These are phyloP conservation scores for Therioaphis trifolii DNA, from an alignment of 2,888 invertebrate species.

Conservation along the genomic window DNA sequence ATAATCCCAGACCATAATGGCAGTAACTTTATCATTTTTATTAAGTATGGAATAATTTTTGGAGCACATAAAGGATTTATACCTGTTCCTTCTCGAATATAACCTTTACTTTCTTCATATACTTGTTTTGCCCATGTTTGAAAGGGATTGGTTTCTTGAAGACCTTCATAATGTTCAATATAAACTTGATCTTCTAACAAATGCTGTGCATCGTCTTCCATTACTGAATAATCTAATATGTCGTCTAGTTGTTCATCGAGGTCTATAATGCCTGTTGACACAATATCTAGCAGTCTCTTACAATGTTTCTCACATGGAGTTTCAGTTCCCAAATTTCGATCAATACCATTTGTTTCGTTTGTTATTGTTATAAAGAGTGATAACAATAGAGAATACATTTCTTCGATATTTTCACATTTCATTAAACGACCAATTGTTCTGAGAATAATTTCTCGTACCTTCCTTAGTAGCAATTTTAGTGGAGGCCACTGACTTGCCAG, in stretches of 20 bases:
- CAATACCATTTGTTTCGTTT: conserved; percentile 5
- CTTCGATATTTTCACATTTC: background rate
- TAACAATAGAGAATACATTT: background rate
- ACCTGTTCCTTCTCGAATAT: background rate
- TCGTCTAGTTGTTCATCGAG: background rate
- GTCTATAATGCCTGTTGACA: background rate
- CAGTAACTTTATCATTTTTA: background rate
- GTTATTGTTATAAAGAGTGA: background rate
- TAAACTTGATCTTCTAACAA: no score
- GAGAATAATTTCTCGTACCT: no score
- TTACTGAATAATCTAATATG: background rate
- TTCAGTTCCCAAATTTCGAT: background rate
- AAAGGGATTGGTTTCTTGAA: background rate
- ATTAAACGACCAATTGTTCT: no score
- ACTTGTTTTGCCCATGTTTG: background rate
- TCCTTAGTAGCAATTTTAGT: background rate
- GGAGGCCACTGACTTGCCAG: background rate
- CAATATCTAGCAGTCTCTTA: background rate
- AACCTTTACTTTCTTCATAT: background rate
- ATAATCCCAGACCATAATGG: conserved; percentile 8
- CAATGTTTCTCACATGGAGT: conserved; percentile 3
- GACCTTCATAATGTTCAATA: background rate
- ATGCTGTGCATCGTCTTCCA: background rate
- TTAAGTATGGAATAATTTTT: background rate
- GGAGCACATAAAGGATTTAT: conserved; percentile 3